A percentile compares a stretch with the other conserved stretches of the same genome.
Conservation (phyloP, 2,888 invertebrate species). For the Pristionchus exspectatus region DNA sequence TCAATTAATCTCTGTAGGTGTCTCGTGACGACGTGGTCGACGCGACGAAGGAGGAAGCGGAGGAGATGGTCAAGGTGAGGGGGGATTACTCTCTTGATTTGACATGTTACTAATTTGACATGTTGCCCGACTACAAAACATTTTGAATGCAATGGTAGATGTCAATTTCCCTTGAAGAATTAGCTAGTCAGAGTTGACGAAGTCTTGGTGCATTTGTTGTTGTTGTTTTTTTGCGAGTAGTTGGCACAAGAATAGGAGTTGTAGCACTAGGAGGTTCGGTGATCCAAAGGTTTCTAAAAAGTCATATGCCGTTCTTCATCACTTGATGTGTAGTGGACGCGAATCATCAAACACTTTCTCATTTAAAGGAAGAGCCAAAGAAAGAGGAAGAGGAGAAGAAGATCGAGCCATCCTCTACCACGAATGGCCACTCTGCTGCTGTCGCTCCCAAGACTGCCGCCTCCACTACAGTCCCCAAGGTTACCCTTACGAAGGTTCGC, state of each 20-base stretch:
- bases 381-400: background rate
- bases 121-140: too few relatives aligned
- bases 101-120: too few relatives aligned
- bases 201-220: too few relatives aligned
- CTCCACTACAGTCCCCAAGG: background rate
- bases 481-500: slow-evolving; percentile 31
- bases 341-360: too few relatives aligned
- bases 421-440: background rate
- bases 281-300: background rate
- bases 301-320: background rate
- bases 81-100: too few relatives aligned
- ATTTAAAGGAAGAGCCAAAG: background rate
- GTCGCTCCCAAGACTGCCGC: background rate
- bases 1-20: background rate
- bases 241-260: too few relatives aligned
- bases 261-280: background rate
- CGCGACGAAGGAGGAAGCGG: slow-evolving; percentile 39
- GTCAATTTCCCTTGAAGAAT: too few relatives aligned
- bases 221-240: too few relatives aligned
- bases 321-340: too few relatives aligned
- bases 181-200: too few relatives aligned
- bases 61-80: background rate
- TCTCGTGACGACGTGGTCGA: slow-evolving; percentile 44
- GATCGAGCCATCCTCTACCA: background rate
- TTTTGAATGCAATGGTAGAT: too few relatives aligned